Conservation (phyloP, 2,888 invertebrate species). For the Carcina quercana region DNA sequence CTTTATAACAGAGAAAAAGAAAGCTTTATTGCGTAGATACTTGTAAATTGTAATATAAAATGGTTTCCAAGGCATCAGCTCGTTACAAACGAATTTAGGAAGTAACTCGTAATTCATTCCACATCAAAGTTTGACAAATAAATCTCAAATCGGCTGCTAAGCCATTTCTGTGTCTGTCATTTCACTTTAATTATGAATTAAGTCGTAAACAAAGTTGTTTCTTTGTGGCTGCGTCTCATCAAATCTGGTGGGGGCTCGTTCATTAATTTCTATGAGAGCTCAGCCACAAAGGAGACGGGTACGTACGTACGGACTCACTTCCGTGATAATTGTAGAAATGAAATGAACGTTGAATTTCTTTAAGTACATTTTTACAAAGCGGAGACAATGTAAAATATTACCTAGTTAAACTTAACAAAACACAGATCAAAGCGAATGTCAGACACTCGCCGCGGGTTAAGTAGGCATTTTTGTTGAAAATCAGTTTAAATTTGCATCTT, state of each 20-base stretch:
- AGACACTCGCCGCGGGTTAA: background rate
- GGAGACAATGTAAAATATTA: slow-evolving; percentile 2
- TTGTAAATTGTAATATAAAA: too few species aligned
- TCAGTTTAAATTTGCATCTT: too few species aligned
- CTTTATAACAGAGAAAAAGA: too few species aligned
- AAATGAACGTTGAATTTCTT: slow-evolving; percentile 15
- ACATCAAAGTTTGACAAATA: too few species aligned
- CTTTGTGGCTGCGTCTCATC: slow-evolving; percentile 20
- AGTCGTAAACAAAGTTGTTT: slow-evolving; percentile 23
- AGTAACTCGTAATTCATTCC: too few species aligned
- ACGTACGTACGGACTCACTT: slow-evolving; percentile 16
- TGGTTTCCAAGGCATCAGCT: too few species aligned
- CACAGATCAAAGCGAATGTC: slow-evolving; percentile 2
- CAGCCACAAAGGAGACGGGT: slow-evolving; percentile 13
- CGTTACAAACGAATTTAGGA: too few species aligned
- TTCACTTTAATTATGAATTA: too few species aligned
- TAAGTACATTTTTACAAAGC: slow-evolving; percentile 5
- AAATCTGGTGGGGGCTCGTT: slow-evolving; percentile 21
- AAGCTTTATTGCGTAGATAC: too few species aligned
- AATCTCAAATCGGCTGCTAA: too few species aligned
- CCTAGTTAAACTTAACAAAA: slow-evolving; percentile 2
- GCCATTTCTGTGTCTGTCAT: too few species aligned
- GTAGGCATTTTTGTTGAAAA: too few species aligned
- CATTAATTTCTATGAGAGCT: slow-evolving; percentile 31
- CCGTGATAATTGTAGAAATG: slow-evolving; percentile 17